phyloP scores from a whole-genome alignment of 1,140 invertebrate genomes.

The Drosophila athabasca region DNA sequence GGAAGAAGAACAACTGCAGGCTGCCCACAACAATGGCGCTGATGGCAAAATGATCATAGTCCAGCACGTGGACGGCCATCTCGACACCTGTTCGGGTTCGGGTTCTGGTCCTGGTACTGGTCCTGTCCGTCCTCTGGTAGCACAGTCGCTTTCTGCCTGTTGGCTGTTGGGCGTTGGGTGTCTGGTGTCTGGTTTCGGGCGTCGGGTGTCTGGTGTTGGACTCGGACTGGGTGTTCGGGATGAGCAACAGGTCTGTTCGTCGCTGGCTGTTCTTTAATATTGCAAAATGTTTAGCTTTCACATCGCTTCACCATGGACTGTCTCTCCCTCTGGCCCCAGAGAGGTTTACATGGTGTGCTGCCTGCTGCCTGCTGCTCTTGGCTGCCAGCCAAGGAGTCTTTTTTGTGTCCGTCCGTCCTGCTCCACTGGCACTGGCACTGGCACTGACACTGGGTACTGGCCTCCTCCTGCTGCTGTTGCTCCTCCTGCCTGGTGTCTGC shows the following conservation, averaged over 20 bases:
- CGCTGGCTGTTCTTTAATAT: conserved; percentile 40
- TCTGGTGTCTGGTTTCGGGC: neutral
- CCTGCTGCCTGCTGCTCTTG: conserved; percentile 14
- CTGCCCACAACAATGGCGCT: conserved; percentile 93
- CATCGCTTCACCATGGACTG: conserved; percentile 39
- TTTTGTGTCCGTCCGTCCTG: conserved; percentile 1
- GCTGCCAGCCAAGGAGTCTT: conserved; percentile 43
- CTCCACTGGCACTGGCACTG: no score
- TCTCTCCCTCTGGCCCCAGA: conserved; percentile 6
- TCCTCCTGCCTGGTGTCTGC: no score
- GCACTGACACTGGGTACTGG: no score
- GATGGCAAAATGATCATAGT: conserved; percentile 93
- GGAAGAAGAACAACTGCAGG: conserved; percentile 95
- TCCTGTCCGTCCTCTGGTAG: no score
- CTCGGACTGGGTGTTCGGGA: neutral
- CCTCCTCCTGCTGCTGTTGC: no score
- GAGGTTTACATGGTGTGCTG: conserved; percentile 42
- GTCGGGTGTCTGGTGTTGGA: no score
- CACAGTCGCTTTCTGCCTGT: neutral
- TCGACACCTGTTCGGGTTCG: conserved; percentile 1
- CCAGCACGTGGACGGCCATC: conserved; percentile 89
- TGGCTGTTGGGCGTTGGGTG: neutral
- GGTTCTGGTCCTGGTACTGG: no score
- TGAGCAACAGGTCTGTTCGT: conserved; percentile 31
- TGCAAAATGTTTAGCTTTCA: conserved; percentile 54